Evolutionary conservation across 37 sponge, comb jelly and placozoan species (phyloP), one percentile per base, ranked within the genome.

Genomic region (Ephydatia muelleri): DNA sequence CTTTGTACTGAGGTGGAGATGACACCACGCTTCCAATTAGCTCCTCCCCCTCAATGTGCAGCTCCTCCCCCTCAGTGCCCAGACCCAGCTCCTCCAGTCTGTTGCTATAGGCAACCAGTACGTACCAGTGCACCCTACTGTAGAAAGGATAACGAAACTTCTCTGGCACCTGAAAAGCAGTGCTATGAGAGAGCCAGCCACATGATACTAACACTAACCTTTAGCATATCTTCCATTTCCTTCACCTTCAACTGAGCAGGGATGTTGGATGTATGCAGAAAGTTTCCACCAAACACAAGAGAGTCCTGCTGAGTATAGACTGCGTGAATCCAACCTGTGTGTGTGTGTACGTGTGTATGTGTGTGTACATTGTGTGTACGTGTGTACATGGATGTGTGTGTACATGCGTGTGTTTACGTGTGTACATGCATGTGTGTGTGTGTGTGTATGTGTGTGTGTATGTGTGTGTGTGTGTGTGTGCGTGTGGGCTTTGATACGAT

Each of bases 201-300:
- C 43, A 43, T 13, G 5, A 6, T 32, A 29, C 33, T 4, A 3
- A 23, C 30, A 23, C 49, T 29, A 35, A 83, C 92, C 85, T 88
- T 92, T 3, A 76, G 72, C 5, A 21, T 48, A 22, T 49, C 19
- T 29, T 92, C 89, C 31, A 92, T 31, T 11, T 83, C 83, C 14
- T 84, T 67, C 49, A 87, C 88, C 27, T 72, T 49, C 67, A 96
- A 83, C 79, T 96, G 96, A 33, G 79, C 89, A 5, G 71, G 47
- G 65, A 96, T 96, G 83, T 93, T 93, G 78, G 87, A 90, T 31
- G 89, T 91, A 65, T 91, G 91, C 14, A 96, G 90, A 72, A 93
- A 96, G 78, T 96, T 96, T 14, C 96, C 96, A 0, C 96, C 96
- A 85, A 96, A 92, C 79, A 96, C 96, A 0, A 96, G 86, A 74